These are phyloP conservation scores for Amblyjoppa fuscipennis DNA, from an alignment of 2,888 invertebrate genomes.

Conservation along the genomic window DNA sequence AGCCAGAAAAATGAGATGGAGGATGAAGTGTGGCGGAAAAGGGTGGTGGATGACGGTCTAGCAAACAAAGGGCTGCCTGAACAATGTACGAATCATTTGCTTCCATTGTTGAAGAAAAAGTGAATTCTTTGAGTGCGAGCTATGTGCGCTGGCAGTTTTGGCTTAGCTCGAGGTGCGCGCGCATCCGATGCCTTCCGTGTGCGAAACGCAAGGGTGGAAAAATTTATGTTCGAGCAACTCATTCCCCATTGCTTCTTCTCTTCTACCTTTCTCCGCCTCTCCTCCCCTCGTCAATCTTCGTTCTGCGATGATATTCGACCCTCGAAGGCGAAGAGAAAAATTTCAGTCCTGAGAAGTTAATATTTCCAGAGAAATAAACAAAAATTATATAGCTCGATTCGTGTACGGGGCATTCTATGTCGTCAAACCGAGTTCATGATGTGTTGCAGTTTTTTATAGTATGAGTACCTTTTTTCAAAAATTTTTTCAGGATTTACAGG, in stretches of 20 bases:
- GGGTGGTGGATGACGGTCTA: constrained; percentile 50
- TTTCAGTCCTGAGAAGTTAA: too few relatives aligned
- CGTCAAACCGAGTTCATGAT: too few relatives aligned
- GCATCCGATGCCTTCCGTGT: not conserved
- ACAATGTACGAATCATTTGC: constrained; percentile 70
- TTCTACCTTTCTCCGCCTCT: not conserved
- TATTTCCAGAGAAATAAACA: not conserved
- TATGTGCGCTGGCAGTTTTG: constrained; percentile 53
- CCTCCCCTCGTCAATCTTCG: too few relatives aligned
- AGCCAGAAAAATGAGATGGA: constrained; percentile 32
- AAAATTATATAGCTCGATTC: not conserved
- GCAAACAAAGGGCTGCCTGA: constrained; percentile 67
- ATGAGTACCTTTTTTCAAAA: not conserved
- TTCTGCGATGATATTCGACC: too few relatives aligned
- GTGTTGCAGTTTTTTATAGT: too few relatives aligned
- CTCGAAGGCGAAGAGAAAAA: too few relatives aligned
- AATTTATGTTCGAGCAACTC: constrained; percentile 17
- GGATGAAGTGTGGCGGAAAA: constrained; percentile 34
- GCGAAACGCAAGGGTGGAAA: constrained; percentile 21
- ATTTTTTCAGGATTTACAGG: too few relatives aligned
- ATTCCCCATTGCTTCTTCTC: not conserved
- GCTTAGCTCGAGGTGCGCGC: constrained; percentile 8
- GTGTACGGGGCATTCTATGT: too few relatives aligned
- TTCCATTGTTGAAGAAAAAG: constrained; percentile 63
- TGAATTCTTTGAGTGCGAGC: constrained; percentile 57